A percentile compares a stretch with the other conserved stretches of the same genome.
phyloP scores from a whole-genome alignment of 2,888 invertebrate genomes.

The Gibbula magus region DNA sequence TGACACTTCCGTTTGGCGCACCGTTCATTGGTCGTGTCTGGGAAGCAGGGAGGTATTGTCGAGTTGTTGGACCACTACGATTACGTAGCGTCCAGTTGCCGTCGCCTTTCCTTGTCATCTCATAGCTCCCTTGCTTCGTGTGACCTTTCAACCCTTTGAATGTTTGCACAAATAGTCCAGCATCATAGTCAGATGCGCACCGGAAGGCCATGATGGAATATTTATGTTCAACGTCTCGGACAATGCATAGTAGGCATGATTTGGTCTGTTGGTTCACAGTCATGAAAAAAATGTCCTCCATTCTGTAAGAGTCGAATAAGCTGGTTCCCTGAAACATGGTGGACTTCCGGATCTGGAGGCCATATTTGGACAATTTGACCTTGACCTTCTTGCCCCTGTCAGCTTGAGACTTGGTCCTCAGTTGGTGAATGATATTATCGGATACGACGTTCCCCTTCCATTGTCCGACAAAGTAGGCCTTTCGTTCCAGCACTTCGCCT shows the following conservation, averaged over 20 bases:
- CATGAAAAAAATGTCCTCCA: slow-evolving; percentile 50
- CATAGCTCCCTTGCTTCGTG: slow-evolving; percentile 34
- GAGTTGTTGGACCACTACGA: slow-evolving; percentile 8
- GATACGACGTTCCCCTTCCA: slow-evolving; percentile 57
- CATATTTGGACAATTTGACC: slow-evolving; percentile 48
- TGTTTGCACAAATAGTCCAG: slow-evolving; percentile 46
- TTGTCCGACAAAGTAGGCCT: slow-evolving; percentile 50
- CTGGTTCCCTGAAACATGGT: slow-evolving; percentile 44
- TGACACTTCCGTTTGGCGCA: slow-evolving; percentile 40
- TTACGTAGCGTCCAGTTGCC: slow-evolving; percentile 64
- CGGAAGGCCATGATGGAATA: slow-evolving; percentile 56
- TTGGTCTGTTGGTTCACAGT: slow-evolving; percentile 53
- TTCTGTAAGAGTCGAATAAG: slow-evolving; percentile 43
- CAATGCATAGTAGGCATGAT: slow-evolving; percentile 54
- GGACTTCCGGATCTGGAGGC: slow-evolving; percentile 46
- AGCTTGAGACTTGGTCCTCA: slow-evolving; percentile 42
- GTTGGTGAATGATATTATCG: slow-evolving; percentile 46
- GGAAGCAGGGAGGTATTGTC: slow-evolving; percentile 14
- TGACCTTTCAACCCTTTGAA: slow-evolving; percentile 39
- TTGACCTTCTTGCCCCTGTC: slow-evolving; percentile 58
- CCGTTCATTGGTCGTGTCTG: slow-evolving; percentile 26
- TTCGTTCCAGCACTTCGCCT: slow-evolving; percentile 3
- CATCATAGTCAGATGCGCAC: slow-evolving; percentile 49
- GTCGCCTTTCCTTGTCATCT: slow-evolving; percentile 46
- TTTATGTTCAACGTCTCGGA: slow-evolving; percentile 41